These are phyloP conservation scores for Lypha dubia DNA, from an alignment of 2,888 invertebrate species.

Conservation along the genomic window DNA sequence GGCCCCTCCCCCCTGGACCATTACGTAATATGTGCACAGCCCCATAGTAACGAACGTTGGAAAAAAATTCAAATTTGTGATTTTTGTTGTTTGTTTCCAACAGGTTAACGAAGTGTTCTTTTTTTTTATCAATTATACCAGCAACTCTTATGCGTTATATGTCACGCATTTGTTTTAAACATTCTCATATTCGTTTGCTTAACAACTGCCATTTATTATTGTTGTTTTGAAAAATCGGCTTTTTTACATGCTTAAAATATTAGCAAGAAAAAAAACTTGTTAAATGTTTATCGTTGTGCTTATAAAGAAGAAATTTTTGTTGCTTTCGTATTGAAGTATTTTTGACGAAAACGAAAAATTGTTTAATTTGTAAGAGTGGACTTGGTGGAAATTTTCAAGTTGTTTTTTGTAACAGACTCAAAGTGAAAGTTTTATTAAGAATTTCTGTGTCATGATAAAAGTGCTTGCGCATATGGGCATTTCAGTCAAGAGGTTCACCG, in stretches of 20 bases:
- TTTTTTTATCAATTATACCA: not conserved
- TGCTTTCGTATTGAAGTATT: too few species aligned
- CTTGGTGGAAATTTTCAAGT: too few species aligned
- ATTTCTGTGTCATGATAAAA: too few species aligned
- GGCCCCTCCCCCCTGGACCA: too few species aligned
- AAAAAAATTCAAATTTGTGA: conserved; percentile 30
- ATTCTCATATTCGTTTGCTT: conserved; percentile 15
- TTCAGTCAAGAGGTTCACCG: too few species aligned
- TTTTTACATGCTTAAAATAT: conserved; percentile 28
- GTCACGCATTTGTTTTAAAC: conserved; percentile 69
- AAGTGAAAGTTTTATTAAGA: too few species aligned
- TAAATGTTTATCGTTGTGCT: not conserved
- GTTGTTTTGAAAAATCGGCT: not conserved
- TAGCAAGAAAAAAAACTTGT: not conserved
- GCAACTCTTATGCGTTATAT: conserved; percentile 68
- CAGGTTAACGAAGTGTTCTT: conserved; percentile 22
- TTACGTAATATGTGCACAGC: too few species aligned
- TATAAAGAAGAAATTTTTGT: not conserved
- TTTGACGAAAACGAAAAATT: too few species aligned
- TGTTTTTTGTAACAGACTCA: too few species aligned
- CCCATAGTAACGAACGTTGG: too few species aligned
- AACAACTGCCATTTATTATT: conserved; percentile 5
- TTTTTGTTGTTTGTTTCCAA: conserved; percentile 8
- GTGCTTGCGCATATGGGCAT: too few species aligned
- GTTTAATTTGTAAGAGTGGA: too few species aligned